Percentiles rank a stretch among this genome's conserved stretches.
These are phyloP conservation scores for Diuraphis noxia DNA, from an alignment of 1,140 invertebrate species.

Conservation along the genomic window DNA sequence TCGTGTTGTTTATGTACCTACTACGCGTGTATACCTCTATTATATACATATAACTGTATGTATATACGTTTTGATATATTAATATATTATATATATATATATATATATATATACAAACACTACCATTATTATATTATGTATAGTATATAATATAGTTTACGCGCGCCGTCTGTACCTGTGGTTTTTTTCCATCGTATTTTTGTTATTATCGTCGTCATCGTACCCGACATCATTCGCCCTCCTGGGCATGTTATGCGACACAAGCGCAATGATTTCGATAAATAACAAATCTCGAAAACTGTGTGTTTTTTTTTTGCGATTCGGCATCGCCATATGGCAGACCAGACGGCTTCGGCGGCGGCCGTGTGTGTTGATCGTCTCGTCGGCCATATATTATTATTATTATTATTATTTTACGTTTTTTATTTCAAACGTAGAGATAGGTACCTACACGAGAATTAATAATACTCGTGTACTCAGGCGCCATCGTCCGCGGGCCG, in stretches of 20 bases:
- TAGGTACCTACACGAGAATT: not conserved
- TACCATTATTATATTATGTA: not conserved
- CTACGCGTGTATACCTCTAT: not conserved
- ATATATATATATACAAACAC: not conserved
- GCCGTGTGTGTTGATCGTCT: too few relatives aligned
- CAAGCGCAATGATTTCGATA: not conserved
- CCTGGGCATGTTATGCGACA: not conserved
- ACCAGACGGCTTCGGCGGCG: not conserved
- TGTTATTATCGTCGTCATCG: not conserved
- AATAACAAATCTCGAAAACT: constrained; percentile 22
- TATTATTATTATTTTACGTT: not conserved
- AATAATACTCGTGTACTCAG: not conserved
- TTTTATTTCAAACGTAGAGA: not conserved
- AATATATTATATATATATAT: too few relatives aligned
- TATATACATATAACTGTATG: not conserved
- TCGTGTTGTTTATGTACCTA: not conserved
- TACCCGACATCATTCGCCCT: not conserved
- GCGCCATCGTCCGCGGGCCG: not conserved
- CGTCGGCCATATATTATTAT: not conserved
- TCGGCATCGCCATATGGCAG: constrained; percentile 8
- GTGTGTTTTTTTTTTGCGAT: not conserved
- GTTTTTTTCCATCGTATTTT: not conserved
- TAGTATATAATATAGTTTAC: not conserved
- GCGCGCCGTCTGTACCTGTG: not conserved
- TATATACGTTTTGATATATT: not conserved